Evolutionary conservation across 1,140 invertebrate species (phyloP), one percentile per base, ranked within the genome.

Genomic region (Harpegnathos saltator): DNA sequence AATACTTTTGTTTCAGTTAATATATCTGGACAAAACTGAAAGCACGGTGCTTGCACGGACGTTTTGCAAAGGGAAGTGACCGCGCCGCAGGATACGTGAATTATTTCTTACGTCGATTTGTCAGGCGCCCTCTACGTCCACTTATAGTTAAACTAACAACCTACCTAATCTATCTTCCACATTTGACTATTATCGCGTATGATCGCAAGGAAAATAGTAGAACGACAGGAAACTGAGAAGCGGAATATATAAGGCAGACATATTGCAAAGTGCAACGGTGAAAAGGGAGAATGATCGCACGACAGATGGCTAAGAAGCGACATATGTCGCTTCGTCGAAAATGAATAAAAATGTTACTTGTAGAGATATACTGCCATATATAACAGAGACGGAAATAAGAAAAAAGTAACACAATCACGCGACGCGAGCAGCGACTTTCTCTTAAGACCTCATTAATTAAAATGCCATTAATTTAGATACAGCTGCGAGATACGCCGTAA

Each of bases 1-100:
- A 52, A 62, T 69, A 22, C 22, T 62, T 71, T 75, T 61, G 22
- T 89, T 89, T 58, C 69, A 90, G 89, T 29, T 90, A 59, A 85
- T 77, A 15, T 90, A 90, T 62, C 24, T 90, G 33, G 89, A 90
- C 54, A 87, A 87, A 72, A 66, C 65, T 0, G 62, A 66, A 26
- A 52, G 44, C 24, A 59, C 48, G 14, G 44, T n/a, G n/a, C n/a
- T n/a, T n/a, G n/a, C n/a, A n/a, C n/a, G 54, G 26, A 29, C 50
- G 1, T 44, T 68, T 9, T 26, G 56, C 22, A 86, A 84, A 22
- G 17, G 9, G 82, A 63, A 19, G 3, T 15, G 1, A 59, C 38
- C 9, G 19, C 3, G 1, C 17, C 38, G 48, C 65, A 71, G 54
- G 75, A 80, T 19, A 80, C 52, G 17, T 80, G 71, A 59, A 48